Evolutionary conservation across 2,888 invertebrate genomes (phyloP).

Genomic region (Troilus luridus): DNA sequence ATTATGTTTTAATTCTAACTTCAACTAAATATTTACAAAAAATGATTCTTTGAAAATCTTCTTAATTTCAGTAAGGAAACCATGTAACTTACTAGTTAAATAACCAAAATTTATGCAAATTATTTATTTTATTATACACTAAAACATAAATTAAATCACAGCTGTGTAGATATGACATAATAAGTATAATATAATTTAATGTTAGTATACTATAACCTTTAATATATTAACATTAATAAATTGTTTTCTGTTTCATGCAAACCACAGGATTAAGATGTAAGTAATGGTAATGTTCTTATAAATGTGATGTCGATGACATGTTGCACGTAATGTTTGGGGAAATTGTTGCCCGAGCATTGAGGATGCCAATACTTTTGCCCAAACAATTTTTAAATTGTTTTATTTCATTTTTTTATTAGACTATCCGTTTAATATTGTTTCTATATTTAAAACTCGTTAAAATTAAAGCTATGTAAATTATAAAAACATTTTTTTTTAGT

Average conservation of each 20-base stretch:
- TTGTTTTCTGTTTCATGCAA: slow-evolving; percentile 55
- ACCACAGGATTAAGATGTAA: slow-evolving; percentile 56
- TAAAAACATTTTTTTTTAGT: background rate
- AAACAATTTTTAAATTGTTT: background rate
- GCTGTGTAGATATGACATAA: background rate
- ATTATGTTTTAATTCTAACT: no score
- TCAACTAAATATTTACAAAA: no score
- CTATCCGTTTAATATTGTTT: background rate
- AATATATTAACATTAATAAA: background rate
- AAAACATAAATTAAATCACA: no score
- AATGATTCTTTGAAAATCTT: no score
- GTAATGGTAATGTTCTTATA: slow-evolving; percentile 51
- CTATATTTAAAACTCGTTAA: no score
- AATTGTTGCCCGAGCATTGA: background rate
- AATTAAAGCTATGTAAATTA: no score
- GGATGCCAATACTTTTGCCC: background rate
- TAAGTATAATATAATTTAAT: background rate
- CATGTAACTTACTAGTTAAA: no score
- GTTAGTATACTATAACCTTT: background rate
- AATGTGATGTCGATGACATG: background rate
- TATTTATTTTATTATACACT: no score
- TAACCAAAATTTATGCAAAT: no score
- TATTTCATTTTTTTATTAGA: background rate
- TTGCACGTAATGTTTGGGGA: background rate
- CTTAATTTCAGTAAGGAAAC: no score